phyloP scores from a whole-genome alignment of 2,113 vertebrate genomes.

The Tympanuchus pallidicinctus region DNA sequence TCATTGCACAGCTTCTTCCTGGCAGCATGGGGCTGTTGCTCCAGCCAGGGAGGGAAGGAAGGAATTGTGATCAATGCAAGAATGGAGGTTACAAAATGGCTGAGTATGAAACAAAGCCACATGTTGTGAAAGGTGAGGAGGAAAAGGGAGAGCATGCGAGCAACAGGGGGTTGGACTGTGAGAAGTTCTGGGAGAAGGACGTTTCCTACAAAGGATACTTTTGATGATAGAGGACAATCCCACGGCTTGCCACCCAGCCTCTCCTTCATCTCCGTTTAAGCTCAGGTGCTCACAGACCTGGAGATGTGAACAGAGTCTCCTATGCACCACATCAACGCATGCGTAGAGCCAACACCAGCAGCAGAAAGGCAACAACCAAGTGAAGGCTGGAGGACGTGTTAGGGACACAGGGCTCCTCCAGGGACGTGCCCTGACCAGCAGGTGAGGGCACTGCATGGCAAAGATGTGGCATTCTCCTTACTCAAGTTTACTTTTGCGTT shows the following conservation, averaged over 20 bases:
- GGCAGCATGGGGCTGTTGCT: background rate
- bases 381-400: background rate
- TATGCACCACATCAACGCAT: accelerated
- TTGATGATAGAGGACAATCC: background rate
- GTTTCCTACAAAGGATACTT: background rate
- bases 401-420: background rate
- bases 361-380: background rate
- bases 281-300: background rate
- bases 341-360: background rate
- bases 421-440: background rate
- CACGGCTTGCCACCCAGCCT: background rate
- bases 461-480: accelerated
- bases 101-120: background rate
- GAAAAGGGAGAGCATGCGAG: background rate
- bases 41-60: background rate
- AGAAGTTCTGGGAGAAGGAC: background rate
- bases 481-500: background rate
- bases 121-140: accelerated
- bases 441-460: background rate
- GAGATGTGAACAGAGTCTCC: background rate
- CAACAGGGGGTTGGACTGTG: background rate
- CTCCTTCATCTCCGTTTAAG: background rate
- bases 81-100: background rate
- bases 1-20: background rate
- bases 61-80: background rate